These are phyloP conservation scores for Bombus consobrinus DNA, from an alignment of 1,140 invertebrate genomes.

Conservation along the genomic window DNA sequence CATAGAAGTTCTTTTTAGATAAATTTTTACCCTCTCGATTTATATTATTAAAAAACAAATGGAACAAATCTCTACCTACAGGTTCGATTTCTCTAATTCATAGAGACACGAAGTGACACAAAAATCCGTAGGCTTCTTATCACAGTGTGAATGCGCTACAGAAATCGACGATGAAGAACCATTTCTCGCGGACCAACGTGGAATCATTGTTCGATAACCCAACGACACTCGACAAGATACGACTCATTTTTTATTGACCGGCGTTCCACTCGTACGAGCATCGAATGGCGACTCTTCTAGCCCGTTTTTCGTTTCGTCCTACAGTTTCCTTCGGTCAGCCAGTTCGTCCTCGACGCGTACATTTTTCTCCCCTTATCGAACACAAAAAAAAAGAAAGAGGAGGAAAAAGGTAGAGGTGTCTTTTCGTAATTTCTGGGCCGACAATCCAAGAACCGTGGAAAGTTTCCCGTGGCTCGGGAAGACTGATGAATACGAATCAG, in stretches of 20 bases:
- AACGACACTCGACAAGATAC: not conserved
- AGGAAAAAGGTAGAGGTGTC: no score
- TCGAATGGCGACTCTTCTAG: not conserved
- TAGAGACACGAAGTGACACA: not conserved
- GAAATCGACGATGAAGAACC: not conserved
- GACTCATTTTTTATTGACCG: not conserved
- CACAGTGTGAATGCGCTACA: no score
- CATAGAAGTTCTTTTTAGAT: no score
- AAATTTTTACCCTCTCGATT: no score
- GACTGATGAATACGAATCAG: slow-evolving; percentile 62
- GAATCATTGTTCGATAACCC: not conserved
- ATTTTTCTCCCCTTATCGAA: not conserved
- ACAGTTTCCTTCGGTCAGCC: not conserved
- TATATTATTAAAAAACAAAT: no score
- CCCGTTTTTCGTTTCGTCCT: not conserved
- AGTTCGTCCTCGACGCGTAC: not conserved
- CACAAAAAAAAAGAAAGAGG: no score
- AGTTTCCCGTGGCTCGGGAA: slow-evolving; percentile 34
- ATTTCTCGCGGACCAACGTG: not conserved
- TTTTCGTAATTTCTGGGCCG: slow-evolving; percentile 6
- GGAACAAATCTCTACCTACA: not conserved
- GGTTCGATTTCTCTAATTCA: not conserved
- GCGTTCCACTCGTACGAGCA: not conserved
- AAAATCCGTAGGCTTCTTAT: not conserved
- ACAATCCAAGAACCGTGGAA: slow-evolving; percentile 3